A percentile compares a stretch with the other conserved stretches of the same genome.
Evolutionary conservation across 2,113 vertebrate species (phyloP).

Genomic region (Melospiza melodia): DNA sequence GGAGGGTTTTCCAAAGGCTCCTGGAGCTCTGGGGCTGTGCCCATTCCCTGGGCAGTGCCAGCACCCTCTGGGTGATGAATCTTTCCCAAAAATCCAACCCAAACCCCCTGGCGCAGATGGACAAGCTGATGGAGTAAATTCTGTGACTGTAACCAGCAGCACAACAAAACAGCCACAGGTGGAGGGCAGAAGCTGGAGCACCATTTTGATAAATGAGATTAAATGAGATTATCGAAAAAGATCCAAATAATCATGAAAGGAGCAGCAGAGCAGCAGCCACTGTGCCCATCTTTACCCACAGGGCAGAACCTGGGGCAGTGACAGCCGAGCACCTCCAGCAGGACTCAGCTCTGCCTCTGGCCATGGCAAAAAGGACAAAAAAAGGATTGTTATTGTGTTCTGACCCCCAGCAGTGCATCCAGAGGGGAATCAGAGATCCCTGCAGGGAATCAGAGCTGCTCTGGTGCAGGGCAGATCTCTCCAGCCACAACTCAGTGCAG

Average conservation of each 20-base stretch:
- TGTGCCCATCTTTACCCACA: neutral
- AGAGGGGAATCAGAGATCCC: neutral
- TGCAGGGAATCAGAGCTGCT: neutral
- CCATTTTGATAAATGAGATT: neutral
- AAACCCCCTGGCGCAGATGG: too few species aligned
- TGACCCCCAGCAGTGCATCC: neutral
- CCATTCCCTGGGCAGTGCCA: neutral
- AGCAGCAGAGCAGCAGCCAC: neutral
- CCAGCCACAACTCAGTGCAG: neutral
- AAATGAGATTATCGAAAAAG: neutral
- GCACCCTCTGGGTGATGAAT: neutral
- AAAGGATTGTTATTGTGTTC: neutral
- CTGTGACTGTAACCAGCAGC: neutral
- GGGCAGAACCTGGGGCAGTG: neutral
- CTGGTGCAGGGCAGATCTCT: neutral
- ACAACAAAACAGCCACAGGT: neutral
- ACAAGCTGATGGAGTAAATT: neutral
- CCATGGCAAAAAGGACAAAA: neutral
- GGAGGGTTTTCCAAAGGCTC: rapidly evolving
- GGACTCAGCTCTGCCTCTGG: neutral
- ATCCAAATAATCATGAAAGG: neutral
- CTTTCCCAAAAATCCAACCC: rapidly evolving
- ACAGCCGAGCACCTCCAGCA: neutral
- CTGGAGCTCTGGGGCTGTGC: neutral
- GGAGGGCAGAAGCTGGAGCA: neutral